Base-by-base conservation (phyloP, 2,888 invertebrate species). In the Andricus quercusramuli region DNA sequence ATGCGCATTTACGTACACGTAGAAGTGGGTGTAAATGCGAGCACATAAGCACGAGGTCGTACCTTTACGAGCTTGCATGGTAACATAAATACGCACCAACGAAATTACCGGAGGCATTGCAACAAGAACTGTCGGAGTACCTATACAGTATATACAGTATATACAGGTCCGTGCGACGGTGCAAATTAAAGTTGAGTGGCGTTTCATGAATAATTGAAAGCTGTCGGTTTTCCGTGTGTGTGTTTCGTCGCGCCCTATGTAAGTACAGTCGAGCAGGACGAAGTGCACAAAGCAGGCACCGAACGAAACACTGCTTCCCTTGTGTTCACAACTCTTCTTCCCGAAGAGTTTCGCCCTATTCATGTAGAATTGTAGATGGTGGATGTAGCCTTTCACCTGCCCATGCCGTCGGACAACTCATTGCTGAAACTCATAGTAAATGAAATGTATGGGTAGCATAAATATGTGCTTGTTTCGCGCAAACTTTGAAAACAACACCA, bases 121-220 rank as follows among this genome's bases (percentile, higher is more conserved):
- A 74, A 74, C 74, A 56, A 74, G 56, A 56, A 74, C 74, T 74
- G 51, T 56, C 74, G 56, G 51, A 32, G 56, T n/a, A 74, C 51
- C 56, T n/a, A 44, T 25, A 47, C 66, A 17, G 13, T 13, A 32
- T 41, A 41, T 44, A 44, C 15, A 44, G 47, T 4, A 11, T 41
- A 78, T 64, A 47, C 44, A 62, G 67, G 56, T 62, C 77, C 59
- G 47, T 37, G 64, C 77, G 47, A 80, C 59, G 80, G 77, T 64
- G 56, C 84, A 85, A 88, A 88, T 88, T 86, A 88, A 88, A 88
- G 87, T 86, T 82, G 85, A 87, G 87, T 84, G 88, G 84, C 85
- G 86, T 88, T 88, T 88, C 88, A 88, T 88, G 88, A 88, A 88
- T 88, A 88, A 88, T 88, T 80, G 80, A 80, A 80, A 77, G 78